A percentile compares a stretch with the other conserved stretches of the same genome.
These are phyloP conservation scores for Palaemon carinicauda DNA, from an alignment of 1,140 invertebrate genomes.

Conservation along the genomic window DNA sequence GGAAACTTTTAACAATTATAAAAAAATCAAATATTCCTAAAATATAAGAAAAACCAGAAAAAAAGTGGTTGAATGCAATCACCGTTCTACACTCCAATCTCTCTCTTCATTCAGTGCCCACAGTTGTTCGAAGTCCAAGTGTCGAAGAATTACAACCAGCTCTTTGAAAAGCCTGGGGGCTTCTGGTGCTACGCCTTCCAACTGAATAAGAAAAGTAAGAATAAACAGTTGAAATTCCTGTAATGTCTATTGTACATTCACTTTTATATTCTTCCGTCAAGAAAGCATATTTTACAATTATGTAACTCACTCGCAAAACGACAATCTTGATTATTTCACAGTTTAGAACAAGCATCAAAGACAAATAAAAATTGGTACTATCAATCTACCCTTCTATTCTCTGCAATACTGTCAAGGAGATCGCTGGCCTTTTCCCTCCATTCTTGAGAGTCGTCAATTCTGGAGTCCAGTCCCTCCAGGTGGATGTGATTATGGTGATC, in stretches of 20 bases:
- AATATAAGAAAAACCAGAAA: background rate
- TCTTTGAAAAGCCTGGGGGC: slow-evolving; percentile 36
- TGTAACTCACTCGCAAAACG: no score
- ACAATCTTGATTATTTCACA: background rate
- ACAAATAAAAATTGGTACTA: background rate
- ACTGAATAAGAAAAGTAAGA: no score
- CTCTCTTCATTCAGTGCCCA: slow-evolving; percentile 34
- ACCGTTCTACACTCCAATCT: slow-evolving; percentile 25
- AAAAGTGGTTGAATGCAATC: background rate
- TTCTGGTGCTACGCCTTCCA: slow-evolving; percentile 28
- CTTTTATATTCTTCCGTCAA: no score
- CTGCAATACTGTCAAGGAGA: slow-evolving; percentile 21
- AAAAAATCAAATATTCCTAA: background rate
- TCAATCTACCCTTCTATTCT: slow-evolving; percentile 11
- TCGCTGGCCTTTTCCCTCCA: background rate
- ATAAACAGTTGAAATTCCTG: no score
- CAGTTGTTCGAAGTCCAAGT: slow-evolving; percentile 17
- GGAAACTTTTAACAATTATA: no score
- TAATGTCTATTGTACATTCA: no score
- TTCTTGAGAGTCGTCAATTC: background rate
- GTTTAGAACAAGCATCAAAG: background rate
- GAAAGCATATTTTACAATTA: no score
- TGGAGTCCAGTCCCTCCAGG: background rate
- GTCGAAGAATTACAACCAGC: slow-evolving; percentile 23
- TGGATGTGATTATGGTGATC: slow-evolving; percentile 68